phyloP scores from a whole-genome alignment of 1,140 invertebrate species.

The Acarapis woodi region DNA sequence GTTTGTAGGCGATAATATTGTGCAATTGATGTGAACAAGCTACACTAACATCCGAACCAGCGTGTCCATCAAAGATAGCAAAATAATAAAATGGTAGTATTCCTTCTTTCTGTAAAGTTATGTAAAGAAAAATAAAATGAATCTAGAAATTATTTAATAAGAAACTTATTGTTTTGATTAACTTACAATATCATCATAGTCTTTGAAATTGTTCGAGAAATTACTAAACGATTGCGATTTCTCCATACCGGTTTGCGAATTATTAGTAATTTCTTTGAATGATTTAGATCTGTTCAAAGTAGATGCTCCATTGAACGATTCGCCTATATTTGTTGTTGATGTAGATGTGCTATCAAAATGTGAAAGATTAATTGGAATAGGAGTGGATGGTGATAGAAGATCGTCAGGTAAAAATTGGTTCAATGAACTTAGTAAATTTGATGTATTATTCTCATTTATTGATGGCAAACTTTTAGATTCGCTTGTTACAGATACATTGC shows the following conservation, averaged over 20 bases:
- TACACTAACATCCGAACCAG: conserved; percentile 46
- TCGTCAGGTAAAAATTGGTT: neutral
- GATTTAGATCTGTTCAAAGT: neutral
- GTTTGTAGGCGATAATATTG: conserved; percentile 37
- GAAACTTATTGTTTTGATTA: neutral
- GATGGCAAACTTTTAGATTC: neutral
- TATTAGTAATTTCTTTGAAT: no score
- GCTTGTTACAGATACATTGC: neutral
- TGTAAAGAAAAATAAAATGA: neutral
- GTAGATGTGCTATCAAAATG: neutral
- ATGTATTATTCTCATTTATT: no score
- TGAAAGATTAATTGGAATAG: neutral
- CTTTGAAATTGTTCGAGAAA: no score
- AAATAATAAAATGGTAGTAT: conserved; percentile 37
- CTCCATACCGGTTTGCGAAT: no score
- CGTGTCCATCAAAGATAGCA: conserved; percentile 62
- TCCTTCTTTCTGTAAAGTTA: conserved; percentile 8
- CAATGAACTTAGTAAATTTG: no score
- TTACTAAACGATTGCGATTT: no score
- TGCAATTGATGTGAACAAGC: conserved; percentile 43
- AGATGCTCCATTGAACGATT: neutral
- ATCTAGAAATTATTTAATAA: neutral
- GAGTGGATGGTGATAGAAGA: conserved; percentile 4
- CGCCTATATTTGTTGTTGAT: neutral
- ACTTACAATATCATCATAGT: neutral